These are phyloP conservation scores for Erythrocebus patas DNA, from an alignment of 2,113 vertebrate species.

Conservation along the genomic window DNA sequence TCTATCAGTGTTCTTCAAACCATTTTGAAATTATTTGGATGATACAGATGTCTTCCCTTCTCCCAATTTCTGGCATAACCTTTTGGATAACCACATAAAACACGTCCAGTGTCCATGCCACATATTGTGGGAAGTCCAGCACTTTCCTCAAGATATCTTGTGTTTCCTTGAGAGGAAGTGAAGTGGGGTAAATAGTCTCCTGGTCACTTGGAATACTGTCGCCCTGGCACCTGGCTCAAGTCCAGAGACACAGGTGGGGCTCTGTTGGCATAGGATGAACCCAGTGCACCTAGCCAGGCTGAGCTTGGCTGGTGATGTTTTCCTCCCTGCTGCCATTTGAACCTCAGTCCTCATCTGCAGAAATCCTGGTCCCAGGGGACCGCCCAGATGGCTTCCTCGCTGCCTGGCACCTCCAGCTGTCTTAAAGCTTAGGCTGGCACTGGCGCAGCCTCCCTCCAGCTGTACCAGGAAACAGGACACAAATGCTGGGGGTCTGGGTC, in stretches of 20 bases:
- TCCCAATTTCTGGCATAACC: neutral
- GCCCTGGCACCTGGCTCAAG: neutral
- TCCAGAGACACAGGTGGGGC: neutral
- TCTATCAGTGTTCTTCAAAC: neutral
- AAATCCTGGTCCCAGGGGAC: too few species aligned
- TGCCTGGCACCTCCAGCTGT: neutral
- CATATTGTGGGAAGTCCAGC: too few species aligned
- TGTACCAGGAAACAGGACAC: neutral
- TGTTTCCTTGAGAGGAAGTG: neutral
- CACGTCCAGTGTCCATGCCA: neutral
- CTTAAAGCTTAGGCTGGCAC: neutral
- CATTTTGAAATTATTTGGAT: too few species aligned
- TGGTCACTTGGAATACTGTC: too few species aligned
- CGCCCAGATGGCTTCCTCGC: fast-evolving
- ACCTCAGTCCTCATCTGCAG: neutral
- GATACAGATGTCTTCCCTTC: neutral
- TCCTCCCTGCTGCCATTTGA: neutral
- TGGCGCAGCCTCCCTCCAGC: neutral
- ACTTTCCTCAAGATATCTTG: fast-evolving
- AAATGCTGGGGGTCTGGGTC: neutral
- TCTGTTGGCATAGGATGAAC: neutral
- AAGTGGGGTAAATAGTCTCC: neutral
- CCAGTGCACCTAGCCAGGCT: fast-evolving
- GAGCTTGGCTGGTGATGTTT: neutral
- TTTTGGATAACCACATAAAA: too few species aligned